Evolutionary conservation across 2,797 vertebrate species (phyloP), one percentile per base, ranked within the genome.

Genomic region (Fundulus diaphanus): DNA sequence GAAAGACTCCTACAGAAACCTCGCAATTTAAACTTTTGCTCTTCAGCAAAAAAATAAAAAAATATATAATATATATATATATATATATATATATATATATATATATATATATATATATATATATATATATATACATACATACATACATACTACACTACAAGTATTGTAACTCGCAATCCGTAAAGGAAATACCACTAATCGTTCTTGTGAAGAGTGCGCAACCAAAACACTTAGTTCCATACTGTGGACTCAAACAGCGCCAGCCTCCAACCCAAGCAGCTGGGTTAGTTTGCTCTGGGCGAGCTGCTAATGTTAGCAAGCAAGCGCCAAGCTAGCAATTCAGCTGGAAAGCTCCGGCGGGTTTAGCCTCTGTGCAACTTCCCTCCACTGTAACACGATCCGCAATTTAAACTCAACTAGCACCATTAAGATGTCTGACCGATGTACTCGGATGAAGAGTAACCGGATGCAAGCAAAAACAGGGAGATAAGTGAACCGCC

Each of bases 181-280:
- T 56, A 24, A 40, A n/a, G 1, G 1, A 6, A 31, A 49, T 77
- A 20, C 73, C 52, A 68, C 67, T 78, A 80, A 77, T 27, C 22
- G 15, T 24, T 27, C 29, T 31, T 29, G n/a, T 2, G 31, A 70
- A 48, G 54, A 37, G 31, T 22, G 0, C 12, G 31, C 33, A 42
- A 79, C 20, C 11, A 2, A 13, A 29, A 56, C 71, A 7, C 18
- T 33, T 20, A 37, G 42, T 7, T 61, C 35, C 3, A 18, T 71
- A 76, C 27, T 61, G 79, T 76, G 89, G 91, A 87, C 90, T 92
- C 68, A 65, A 86, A 82, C 46, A 86, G 88, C 81, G 83, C 88
- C 90, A 84, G 90, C 90, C 89, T 90, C 81, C 83, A 89, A 84
- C 78, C 81, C 74, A 78, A 33, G 77, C 52, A 57, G 82, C 44